Evolutionary conservation across 1,140 invertebrate genomes (phyloP), one percentile per base, ranked within the genome.

Genomic region (Pararge aegeria): DNA sequence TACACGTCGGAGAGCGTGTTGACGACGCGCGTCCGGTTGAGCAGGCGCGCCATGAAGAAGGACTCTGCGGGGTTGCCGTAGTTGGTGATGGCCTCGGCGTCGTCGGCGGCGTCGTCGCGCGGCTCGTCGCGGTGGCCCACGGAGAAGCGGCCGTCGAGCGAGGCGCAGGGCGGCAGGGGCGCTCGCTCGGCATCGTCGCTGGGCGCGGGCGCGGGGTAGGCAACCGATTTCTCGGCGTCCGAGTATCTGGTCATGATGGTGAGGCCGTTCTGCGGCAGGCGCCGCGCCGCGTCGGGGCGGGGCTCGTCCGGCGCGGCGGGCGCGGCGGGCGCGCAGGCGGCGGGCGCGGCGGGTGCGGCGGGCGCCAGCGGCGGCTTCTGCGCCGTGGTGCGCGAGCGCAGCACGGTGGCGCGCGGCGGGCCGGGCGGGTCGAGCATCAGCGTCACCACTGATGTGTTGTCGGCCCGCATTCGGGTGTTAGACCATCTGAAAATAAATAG

Each of bases 361-460:
- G 66, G 24, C 24, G 24, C 24, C 3, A n/a, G 57, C 27, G 62
- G 68, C 12, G 68, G 46, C 51, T 61, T 71, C 38, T 70, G 65
- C 13, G 66, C 67, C n/a, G n/a, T n/a, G 24, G 77, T 64, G n/a
- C 88, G 73, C 1, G 89, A 89, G 20, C 89, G 86, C 40, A 92
- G 67, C n/a, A 94, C 93, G 70, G 94, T 92, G 7, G 91, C 91
- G 54, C 93, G 89, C 13, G 95, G 94, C n/a, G 95, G 94, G 3
- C 96, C 96, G 5, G 96, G 95, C 56, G 97, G 97, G 87, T 98
- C 97, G 49, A 98, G 91, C 93, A 98, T 95, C 16, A 98, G 91
- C 29, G 97, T 98, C 5, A 99, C 95, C 40, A 97, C 97, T 53
- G 96, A 98, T 2, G 97, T 98, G 83, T 99, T 99, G 88, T 99